These are phyloP conservation scores for Psilopsiagon aurifrons DNA, from an alignment of 2,113 vertebrate species.

Conservation along the genomic window DNA sequence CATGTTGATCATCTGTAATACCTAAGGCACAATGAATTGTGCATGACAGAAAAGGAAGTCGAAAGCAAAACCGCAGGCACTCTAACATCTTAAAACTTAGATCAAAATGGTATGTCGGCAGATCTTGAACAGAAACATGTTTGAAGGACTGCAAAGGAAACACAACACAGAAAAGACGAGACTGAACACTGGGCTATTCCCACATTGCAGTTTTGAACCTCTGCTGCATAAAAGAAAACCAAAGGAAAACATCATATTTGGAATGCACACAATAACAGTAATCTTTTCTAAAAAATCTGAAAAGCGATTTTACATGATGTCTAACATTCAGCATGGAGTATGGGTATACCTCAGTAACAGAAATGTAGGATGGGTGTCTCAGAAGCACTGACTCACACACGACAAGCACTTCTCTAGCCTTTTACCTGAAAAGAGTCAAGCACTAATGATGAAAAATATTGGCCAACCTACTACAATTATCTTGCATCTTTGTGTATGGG, in stretches of 20 bases:
- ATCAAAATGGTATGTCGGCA: background rate
- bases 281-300: background rate
- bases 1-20: background rate
- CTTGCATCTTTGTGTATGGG: background rate
- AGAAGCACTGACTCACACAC: background rate
- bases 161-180: background rate
- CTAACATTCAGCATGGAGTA: background rate
- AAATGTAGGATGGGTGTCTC: background rate
- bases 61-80: background rate
- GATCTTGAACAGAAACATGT: background rate
- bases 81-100: background rate
- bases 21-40: background rate
- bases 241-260: background rate
- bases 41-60: background rate
- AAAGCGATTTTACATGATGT: background rate
- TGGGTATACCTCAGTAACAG: background rate
- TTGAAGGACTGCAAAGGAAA: background rate
- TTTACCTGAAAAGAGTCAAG: background rate
- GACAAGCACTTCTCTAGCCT: background rate
- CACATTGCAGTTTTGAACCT: background rate
- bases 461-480: background rate
- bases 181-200: background rate
- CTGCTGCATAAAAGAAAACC: background rate
- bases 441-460: background rate
- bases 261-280: background rate